Evolutionary conservation across 2,888 invertebrate genomes (phyloP).

Genomic region (Orthosia cruda): DNA sequence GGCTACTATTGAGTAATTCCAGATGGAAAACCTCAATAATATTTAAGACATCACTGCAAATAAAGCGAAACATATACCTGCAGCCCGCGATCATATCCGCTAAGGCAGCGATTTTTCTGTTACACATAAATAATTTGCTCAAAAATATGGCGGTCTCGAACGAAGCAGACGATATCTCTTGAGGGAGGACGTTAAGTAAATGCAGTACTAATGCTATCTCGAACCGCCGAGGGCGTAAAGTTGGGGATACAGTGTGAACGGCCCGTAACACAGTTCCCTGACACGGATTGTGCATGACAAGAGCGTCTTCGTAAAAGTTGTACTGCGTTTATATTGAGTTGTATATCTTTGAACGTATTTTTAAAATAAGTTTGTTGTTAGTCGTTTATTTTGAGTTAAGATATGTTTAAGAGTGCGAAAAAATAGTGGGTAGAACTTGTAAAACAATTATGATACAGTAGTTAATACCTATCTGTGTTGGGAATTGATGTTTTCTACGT

Average conservation of each 20-base stretch:
- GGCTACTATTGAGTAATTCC: too few species aligned
- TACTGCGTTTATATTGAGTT: conserved; percentile 32
- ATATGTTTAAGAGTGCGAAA: neutral
- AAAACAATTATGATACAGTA: neutral
- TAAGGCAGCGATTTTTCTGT: conserved; percentile 9
- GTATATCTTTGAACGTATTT: conserved; percentile 28
- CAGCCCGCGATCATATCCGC: conserved; percentile 2
- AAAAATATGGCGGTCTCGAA: conserved; percentile 50
- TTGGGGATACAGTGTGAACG: conserved; percentile 53
- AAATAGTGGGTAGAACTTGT: too few species aligned
- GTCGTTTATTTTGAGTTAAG: neutral
- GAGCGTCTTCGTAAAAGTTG: conserved; percentile 55
- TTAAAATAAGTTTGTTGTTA: conserved; percentile 7
- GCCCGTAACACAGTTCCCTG: conserved; percentile 42
- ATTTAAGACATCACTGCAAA: neutral
- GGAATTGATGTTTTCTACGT: neutral
- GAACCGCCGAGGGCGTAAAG: conserved; percentile 56
- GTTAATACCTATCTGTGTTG: neutral
- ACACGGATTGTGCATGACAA: conserved; percentile 62
- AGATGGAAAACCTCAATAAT: too few species aligned
- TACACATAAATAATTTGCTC: conserved; percentile 52
- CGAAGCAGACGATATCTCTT: conserved; percentile 47
- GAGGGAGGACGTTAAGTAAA: conserved; percentile 58
- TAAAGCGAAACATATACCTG: conserved; percentile 1
- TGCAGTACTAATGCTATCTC: conserved; percentile 60